A percentile compares a stretch with the other conserved stretches of the same genome.
Conservation (phyloP, 2,888 invertebrate species). For the Meliscaeva auricollis region DNA sequence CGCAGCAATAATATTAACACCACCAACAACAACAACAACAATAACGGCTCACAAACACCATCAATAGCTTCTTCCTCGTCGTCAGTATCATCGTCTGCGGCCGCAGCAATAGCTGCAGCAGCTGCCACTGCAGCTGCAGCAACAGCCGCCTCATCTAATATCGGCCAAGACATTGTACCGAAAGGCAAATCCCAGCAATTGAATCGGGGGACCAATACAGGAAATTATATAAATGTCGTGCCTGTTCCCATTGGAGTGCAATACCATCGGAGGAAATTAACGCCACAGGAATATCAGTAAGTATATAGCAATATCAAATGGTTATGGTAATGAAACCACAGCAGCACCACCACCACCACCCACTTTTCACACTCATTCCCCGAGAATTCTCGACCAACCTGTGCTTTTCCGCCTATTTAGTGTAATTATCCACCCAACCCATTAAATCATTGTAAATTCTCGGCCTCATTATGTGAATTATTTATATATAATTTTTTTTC, state of each 20-base stretch:
- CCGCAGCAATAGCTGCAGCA: constrained; percentile 73
- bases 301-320: constrained; percentile 64
- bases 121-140: constrained; percentile 77
- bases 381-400: background rate
- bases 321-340: background rate
- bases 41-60: constrained; percentile 75
- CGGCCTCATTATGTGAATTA: constrained; percentile 42
- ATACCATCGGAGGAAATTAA: constrained; percentile 83
- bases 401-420: background rate
- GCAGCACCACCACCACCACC: background rate
- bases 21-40: constrained; percentile 65
- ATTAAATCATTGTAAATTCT: constrained; percentile 17
- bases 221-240: constrained; percentile 83
- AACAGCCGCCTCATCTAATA: constrained; percentile 73
- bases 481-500: constrained; percentile 14
- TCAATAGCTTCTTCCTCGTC: constrained; percentile 78
- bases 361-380: background rate
- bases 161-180: constrained; percentile 75
- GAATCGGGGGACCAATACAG: constrained; percentile 78
- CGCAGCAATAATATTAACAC: constrained; percentile 76
- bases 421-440: constrained; percentile 7
- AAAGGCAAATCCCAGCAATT: constrained; percentile 78
- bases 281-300: constrained; percentile 84
- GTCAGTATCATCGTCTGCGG: constrained; percentile 78
- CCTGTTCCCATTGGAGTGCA: constrained; percentile 83